phyloP scores from a whole-genome alignment of 2,888 invertebrate species.

The Spisula solida region DNA sequence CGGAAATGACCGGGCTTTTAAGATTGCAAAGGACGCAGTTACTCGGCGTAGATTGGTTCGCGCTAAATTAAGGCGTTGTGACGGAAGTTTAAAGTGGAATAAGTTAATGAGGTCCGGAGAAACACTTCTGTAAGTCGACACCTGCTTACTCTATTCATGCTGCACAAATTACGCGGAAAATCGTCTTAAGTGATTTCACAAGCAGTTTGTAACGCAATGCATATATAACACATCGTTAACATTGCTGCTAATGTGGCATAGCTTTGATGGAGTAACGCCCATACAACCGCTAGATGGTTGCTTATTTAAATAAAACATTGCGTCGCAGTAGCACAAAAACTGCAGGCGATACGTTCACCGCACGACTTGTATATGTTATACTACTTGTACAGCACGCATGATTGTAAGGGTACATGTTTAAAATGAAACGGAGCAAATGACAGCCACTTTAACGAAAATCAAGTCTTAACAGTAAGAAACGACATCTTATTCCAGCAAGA shows the following conservation, averaged over 20 bases:
- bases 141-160: slow-evolving; percentile 7
- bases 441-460: too few relatives aligned
- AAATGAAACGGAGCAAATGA: too few relatives aligned
- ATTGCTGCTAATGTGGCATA: neutral
- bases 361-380: too few relatives aligned
- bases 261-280: slow-evolving; percentile 22
- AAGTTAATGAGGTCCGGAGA: neutral
- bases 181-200: neutral
- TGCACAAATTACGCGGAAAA: slow-evolving; percentile 22
- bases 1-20: neutral
- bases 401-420: too few relatives aligned
- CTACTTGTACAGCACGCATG: too few relatives aligned
- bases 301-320: too few relatives aligned
- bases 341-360: too few relatives aligned
- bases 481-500: too few relatives aligned
- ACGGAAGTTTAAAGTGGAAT: neutral
- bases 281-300: neutral
- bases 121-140: slow-evolving; percentile 2
- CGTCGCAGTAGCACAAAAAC: too few relatives aligned
- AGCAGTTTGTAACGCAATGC: slow-evolving; percentile 17
- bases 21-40: neutral
- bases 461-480: too few relatives aligned
- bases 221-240: slow-evolving; percentile 29
- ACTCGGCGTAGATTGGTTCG: neutral
- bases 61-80: slow-evolving; percentile 14